phyloP scores from a whole-genome alignment of 2,888 invertebrate genomes.

The Mimumesa dahlbomi region DNA sequence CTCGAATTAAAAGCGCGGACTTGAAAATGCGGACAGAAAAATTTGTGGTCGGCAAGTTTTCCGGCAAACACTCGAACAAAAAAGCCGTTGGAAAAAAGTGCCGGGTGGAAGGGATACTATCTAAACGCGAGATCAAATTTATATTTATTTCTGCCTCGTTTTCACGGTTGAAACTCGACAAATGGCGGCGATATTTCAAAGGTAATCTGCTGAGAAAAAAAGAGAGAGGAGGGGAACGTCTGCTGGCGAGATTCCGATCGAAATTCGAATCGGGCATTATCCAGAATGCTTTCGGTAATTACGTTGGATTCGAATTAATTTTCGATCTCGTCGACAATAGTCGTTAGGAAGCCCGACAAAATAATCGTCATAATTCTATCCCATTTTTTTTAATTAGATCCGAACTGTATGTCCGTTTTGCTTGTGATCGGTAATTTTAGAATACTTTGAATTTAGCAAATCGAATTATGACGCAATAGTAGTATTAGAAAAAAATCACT shows the following conservation, averaged over 20 bases:
- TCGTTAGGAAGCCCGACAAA: too few relatives aligned
- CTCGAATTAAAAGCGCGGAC: conserved; percentile 10
- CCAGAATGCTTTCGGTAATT: conserved; percentile 13
- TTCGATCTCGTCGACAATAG: neutral
- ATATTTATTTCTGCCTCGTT: conserved; percentile 69
- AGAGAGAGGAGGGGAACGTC: neutral
- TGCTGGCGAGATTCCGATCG: conserved; percentile 23
- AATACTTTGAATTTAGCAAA: too few relatives aligned
- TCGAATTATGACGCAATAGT: too few relatives aligned
- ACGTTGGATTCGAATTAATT: conserved; percentile 31
- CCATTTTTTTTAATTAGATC: neutral
- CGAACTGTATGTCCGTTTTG: too few relatives aligned
- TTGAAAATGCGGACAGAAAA: conserved; percentile 17
- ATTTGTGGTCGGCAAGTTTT: conserved; percentile 8
- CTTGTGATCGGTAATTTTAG: too few relatives aligned
- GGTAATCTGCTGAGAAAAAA: conserved; percentile 55
- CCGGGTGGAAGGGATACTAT: conserved; percentile 40
- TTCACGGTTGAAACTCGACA: conserved; percentile 60
- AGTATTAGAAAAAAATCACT: too few relatives aligned
- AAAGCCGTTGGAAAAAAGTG: neutral
- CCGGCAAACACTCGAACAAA: neutral
- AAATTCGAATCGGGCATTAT: conserved; percentile 18
- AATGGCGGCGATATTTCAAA: conserved; percentile 68
- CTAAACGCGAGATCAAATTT: conserved; percentile 72
- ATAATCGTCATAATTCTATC: too few relatives aligned